Conservation (phyloP, 37 sponge, comb jelly and placozoan genomes). For the Axinella damicornis region DNA sequence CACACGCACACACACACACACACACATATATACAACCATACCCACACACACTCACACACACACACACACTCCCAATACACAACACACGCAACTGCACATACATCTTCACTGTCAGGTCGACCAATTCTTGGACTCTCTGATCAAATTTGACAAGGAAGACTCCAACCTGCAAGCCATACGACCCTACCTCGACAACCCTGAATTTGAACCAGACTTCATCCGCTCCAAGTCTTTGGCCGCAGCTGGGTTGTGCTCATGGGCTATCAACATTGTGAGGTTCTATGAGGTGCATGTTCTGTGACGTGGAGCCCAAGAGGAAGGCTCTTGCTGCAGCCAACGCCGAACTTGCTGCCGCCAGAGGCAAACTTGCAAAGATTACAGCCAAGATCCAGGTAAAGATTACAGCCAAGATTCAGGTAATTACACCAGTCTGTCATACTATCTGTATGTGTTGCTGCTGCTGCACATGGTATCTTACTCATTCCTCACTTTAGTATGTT, state of each 20-base stretch:
- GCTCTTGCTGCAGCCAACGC: constrained; percentile 96
- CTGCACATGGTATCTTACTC: too few species aligned
- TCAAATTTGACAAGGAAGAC: constrained; percentile 96
- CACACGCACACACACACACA: neutral
- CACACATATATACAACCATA: too few species aligned
- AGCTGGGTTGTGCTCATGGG: constrained; percentile 96
- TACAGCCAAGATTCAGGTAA: too few species aligned
- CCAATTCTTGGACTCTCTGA: constrained; percentile 89
- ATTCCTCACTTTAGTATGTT: too few species aligned
- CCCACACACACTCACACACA: too few species aligned
- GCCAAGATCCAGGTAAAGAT: constrained; percentile 91
- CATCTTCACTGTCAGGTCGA: constrained; percentile 38
- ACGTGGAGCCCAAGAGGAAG: constrained; percentile 98
- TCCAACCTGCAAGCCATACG: constrained; percentile 87
- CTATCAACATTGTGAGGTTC: constrained; percentile 92
- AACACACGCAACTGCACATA: too few species aligned
- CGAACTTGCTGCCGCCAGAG: constrained; percentile 91
- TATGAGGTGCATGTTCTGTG: constrained; percentile 98
- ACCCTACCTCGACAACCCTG: constrained; percentile 86
- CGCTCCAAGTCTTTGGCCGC: constrained; percentile 90
- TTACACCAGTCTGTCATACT: too few species aligned
- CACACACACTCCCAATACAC: too few species aligned
- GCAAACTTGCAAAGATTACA: constrained; percentile 89
- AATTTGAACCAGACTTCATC: constrained; percentile 94
- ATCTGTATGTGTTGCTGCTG: too few species aligned